phyloP scores from a whole-genome alignment of 2,888 invertebrate species.

The Rhorus exstirpatorius region DNA sequence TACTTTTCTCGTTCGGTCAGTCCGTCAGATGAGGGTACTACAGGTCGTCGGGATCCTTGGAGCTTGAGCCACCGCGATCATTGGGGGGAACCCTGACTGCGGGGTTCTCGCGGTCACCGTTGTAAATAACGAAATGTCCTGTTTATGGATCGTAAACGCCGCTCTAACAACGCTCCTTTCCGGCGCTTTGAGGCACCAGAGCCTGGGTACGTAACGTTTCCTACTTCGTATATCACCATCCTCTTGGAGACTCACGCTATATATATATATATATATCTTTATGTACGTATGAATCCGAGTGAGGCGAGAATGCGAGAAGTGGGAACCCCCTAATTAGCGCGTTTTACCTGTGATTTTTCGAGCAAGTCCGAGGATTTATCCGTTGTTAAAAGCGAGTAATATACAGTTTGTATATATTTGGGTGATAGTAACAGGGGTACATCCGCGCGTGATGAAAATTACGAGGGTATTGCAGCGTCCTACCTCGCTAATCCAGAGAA shows the following conservation, averaged over 20 bases:
- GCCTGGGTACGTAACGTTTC: slow-evolving; percentile 72
- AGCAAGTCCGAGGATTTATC: slow-evolving; percentile 54
- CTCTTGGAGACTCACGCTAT: slow-evolving; percentile 1
- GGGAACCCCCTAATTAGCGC: slow-evolving; percentile 68
- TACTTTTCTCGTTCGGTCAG: slow-evolving; percentile 25
- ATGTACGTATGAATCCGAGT: slow-evolving; percentile 35
- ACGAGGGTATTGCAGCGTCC: slow-evolving; percentile 46
- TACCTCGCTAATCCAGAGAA: slow-evolving; percentile 31
- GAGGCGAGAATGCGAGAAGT: slow-evolving; percentile 57
- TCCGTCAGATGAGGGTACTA: slow-evolving; percentile 27
- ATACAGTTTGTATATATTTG: slow-evolving; percentile 15
- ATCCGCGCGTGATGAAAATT: slow-evolving; percentile 60
- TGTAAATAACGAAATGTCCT: slow-evolving; percentile 82
- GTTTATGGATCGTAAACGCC: slow-evolving; percentile 84
- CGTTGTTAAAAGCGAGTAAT: slow-evolving; percentile 1
- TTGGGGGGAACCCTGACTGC: slow-evolving; percentile 63
- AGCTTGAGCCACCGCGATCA: slow-evolving; percentile 44
- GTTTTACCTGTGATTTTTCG: slow-evolving; percentile 66
- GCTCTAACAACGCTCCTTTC: slow-evolving; percentile 77
- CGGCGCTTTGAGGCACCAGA: slow-evolving; percentile 70
- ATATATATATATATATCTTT: slow-evolving; percentile 12
- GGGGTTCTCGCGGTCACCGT: slow-evolving; percentile 72
- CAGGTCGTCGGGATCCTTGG: slow-evolving; percentile 46
- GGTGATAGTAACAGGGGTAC: slow-evolving; percentile 20
- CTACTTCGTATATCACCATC: slow-evolving; percentile 80